These are phyloP conservation scores for Galerucella pusilla DNA, from an alignment of 2,888 invertebrate species.

Conservation along the genomic window DNA sequence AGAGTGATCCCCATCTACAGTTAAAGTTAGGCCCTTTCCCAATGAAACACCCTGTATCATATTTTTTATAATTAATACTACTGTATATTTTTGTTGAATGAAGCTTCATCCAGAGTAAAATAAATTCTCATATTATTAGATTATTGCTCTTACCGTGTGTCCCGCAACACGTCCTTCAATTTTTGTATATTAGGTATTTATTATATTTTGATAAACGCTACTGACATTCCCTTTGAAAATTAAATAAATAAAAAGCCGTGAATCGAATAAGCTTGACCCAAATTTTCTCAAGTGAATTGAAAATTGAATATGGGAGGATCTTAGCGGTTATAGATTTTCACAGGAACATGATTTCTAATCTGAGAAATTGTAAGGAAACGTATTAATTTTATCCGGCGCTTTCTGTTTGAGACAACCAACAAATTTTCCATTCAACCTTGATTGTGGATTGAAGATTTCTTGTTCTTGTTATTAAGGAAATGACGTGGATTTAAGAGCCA, in stretches of 20 bases:
- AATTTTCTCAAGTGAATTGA: constrained; percentile 26
- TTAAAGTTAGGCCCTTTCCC: too few relatives aligned
- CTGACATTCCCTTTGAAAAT: neutral
- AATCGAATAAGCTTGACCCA: constrained; percentile 18
- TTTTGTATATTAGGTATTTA: too few relatives aligned
- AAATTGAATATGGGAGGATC: constrained; percentile 34
- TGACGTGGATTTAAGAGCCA: constrained; percentile 1
- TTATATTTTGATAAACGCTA: neutral
- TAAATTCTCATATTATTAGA: too few relatives aligned
- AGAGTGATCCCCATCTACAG: too few relatives aligned
- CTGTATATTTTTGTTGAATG: too few relatives aligned
- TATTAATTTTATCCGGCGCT: constrained; percentile 39
- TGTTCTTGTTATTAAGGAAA: constrained; percentile 18
- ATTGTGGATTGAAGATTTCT: constrained; percentile 36
- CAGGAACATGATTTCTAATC: constrained; percentile 36
- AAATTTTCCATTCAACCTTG: constrained; percentile 35
- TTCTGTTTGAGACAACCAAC: constrained; percentile 42
- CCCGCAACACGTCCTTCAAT: too few relatives aligned
- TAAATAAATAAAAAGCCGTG: neutral
- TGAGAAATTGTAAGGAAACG: constrained; percentile 37
- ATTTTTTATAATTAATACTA: too few relatives aligned
- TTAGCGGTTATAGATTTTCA: constrained; percentile 30
- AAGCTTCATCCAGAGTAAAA: too few relatives aligned
- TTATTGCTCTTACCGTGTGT: too few relatives aligned
- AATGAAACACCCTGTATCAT: too few relatives aligned